Evolutionary conservation across 2,113 vertebrate species (phyloP).

Genomic region (Clarias magur): DNA sequence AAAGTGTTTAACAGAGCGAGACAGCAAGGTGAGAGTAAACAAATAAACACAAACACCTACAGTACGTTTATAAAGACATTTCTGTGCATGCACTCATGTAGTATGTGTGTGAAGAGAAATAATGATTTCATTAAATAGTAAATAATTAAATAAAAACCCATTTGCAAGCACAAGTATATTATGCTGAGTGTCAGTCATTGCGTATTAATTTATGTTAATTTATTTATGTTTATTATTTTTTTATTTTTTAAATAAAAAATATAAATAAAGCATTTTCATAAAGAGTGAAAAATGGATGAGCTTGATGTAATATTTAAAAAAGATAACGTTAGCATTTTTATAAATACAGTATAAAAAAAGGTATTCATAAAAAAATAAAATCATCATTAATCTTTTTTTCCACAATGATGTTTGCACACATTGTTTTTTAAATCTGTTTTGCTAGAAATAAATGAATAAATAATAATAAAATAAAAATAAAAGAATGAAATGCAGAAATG

Average conservation of each 20-base stretch:
- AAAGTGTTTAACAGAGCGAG: conserved; percentile 95
- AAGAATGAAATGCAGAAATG: background rate
- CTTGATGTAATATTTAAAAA: too few relatives aligned
- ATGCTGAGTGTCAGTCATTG: background rate
- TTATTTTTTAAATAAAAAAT: background rate
- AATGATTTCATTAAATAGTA: background rate
- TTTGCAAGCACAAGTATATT: background rate
- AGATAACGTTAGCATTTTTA: background rate
- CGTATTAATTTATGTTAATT: too few relatives aligned
- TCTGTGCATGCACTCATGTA: background rate
- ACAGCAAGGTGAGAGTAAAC: conserved; percentile 80
- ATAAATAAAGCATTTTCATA: background rate
- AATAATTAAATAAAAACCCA: background rate
- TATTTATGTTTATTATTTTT: background rate
- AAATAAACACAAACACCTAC: background rate
- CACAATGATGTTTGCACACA: background rate
- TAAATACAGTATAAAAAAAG: background rate
- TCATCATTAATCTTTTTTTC: background rate
- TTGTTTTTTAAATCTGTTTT: background rate
- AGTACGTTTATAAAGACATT: background rate
- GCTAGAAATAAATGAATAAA: background rate
- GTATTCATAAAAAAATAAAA: too few relatives aligned
- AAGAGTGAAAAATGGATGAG: background rate
- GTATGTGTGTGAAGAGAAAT: background rate
- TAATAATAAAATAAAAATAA: background rate